A percentile compares a stretch with the other conserved stretches of the same genome.
Evolutionary conservation across 2,888 invertebrate species (phyloP).

Genomic region (Prenolepis imparis): DNA sequence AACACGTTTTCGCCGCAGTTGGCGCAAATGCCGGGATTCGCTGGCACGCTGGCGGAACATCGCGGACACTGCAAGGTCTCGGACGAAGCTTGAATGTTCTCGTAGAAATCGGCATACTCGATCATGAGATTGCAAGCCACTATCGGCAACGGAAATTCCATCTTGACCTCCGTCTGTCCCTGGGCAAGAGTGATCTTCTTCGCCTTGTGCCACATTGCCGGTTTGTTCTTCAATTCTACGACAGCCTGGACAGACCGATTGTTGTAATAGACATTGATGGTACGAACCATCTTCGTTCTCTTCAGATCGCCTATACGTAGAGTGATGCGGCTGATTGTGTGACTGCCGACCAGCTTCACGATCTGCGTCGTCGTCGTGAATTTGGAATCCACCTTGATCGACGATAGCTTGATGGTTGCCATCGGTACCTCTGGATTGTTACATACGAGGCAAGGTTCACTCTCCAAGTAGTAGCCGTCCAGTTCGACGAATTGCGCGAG

Average conservation of each 20-base stretch:
- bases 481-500: constrained; percentile 97
- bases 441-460: constrained; percentile 98
- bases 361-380: constrained; percentile 99
- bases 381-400: constrained; percentile 98
- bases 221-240: constrained; percentile 98
- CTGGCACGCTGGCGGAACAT: constrained; percentile 98
- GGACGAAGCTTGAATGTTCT: constrained; percentile 96
- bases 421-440: constrained; percentile 98
- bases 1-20: constrained; percentile 99
- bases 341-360: constrained; percentile 97
- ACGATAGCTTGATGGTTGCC: constrained; percentile 95
- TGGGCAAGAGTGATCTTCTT: constrained; percentile 96
- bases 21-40: constrained; percentile 98
- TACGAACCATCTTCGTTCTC: constrained; percentile 98
- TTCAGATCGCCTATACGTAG: constrained; percentile 98
- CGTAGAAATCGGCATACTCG: constrained; percentile 99
- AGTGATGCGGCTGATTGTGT: constrained; percentile 97
- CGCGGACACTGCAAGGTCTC: constrained; percentile 98
- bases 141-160: constrained; percentile 98
- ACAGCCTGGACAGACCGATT: constrained; percentile 98
- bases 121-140: constrained; percentile 99
- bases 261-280: constrained; percentile 98
- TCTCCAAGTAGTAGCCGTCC: constrained; percentile 98
- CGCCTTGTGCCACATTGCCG: constrained; percentile 98
- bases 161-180: constrained; percentile 97